These are phyloP conservation scores for Capromys pilorides DNA, from an alignment of 2,797 vertebrate species.

Conservation along the genomic window DNA sequence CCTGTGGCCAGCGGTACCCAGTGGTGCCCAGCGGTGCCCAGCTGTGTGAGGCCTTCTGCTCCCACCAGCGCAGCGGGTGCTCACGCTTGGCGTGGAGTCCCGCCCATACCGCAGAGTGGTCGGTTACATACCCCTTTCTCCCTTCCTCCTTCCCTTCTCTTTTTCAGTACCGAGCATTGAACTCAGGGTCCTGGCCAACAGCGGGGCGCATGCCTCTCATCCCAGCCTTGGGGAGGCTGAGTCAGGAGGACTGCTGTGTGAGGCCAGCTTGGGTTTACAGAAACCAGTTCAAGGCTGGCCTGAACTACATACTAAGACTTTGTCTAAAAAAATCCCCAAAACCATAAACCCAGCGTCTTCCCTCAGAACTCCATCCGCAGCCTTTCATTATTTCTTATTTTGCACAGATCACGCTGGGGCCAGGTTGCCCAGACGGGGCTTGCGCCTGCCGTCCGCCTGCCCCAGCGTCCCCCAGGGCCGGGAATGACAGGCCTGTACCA, in stretches of 20 bases:
- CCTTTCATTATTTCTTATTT: background rate
- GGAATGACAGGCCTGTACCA: too few relatives aligned
- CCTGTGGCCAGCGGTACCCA: background rate
- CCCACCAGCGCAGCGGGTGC: background rate
- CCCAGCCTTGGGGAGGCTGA: background rate
- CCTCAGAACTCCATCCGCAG: background rate
- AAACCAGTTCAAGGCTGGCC: too few relatives aligned
- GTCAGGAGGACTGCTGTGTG: background rate
- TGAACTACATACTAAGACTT: background rate
- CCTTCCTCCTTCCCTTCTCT: background rate
- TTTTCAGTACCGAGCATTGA: background rate
- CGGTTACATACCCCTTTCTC: too few relatives aligned
- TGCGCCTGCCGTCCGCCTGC: background rate
- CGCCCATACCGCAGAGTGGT: background rate
- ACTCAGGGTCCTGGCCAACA: background rate
- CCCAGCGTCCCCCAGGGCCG: background rate
- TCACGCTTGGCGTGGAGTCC: background rate
- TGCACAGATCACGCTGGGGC: background rate
- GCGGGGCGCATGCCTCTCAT: background rate
- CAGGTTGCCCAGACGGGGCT: background rate
- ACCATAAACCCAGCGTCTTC: background rate
- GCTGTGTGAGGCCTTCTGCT: rapidly evolving
- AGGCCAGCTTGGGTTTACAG: background rate
- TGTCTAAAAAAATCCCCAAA: background rate
- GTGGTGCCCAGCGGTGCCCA: background rate